Conservation (phyloP, 2,113 vertebrate genomes). For the Dendropsophus ebraccatus region DNA sequence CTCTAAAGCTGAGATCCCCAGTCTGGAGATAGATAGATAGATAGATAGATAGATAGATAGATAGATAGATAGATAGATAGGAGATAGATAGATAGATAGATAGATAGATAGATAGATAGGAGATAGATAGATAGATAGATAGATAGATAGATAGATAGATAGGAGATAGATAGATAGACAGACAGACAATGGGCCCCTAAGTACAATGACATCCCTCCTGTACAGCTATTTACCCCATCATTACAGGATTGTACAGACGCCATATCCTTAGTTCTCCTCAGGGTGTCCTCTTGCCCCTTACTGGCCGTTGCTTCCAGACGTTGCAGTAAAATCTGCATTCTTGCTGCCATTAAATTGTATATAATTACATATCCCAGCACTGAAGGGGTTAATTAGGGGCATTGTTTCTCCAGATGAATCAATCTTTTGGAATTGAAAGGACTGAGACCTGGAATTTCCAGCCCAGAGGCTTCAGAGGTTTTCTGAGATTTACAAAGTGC, state of each 20-base stretch:
- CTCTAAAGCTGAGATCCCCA: no score
- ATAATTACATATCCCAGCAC: not conserved
- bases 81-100: no score
- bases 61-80: not conserved
- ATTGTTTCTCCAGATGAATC: conserved; percentile 14
- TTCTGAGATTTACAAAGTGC: not conserved
- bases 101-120: no score
- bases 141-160: no score
- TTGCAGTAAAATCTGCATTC: not conserved
- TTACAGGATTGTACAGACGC: no score
- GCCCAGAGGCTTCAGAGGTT: conserved; percentile 32
- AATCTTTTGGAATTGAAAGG: conserved; percentile 18
- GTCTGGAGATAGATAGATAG: not conserved
- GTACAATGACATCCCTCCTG: no score
- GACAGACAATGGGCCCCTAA: no score
- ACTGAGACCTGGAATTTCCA: conserved; percentile 39
- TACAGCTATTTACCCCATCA: no score
- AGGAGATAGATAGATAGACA: no score
- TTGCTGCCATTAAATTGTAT: not conserved
- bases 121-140: not conserved
- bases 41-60: not conserved
- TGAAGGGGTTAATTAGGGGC: conserved; percentile 1
- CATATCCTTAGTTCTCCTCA: no score
- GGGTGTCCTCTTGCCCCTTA: no score
- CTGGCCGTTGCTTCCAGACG: not conserved